Evolutionary conservation across 2,888 invertebrate species (phyloP), one percentile per base, ranked within the genome.

Genomic region (Oxycera nigricornis): DNA sequence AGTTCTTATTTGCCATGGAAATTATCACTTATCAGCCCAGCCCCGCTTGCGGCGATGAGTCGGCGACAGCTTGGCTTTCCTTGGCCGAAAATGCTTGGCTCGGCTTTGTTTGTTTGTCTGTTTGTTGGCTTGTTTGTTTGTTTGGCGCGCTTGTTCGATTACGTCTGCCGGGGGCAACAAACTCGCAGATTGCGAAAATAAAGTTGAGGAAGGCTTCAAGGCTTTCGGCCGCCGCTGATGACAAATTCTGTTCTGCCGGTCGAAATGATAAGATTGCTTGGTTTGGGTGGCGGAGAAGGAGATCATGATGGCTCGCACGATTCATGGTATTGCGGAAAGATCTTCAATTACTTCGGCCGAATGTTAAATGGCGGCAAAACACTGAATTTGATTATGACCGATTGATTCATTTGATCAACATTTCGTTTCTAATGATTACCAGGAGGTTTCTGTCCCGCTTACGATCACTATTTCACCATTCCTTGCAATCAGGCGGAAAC

Each of bases 181-280:
- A 39, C 24, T n/a, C 9, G 24, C 11, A 2, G 41, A 11, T 20
- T 4, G 65, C 65, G 24, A 65, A 61, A 65, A 65, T 65, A 65
- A 65, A 65, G 39, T 65, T 65, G 65, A 65, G 65, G 65, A 65
- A 65, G 65, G 65, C 26, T 65, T 65, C 65, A 65, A 65, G 65
- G 65, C 24, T 65, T 65, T 22, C 24, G n/a, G n/a, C n/a, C n/a
- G n/a, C 55, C 22, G 22, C 17, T 55, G 55, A 55, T 55, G 1
- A 55, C 46, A 46, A 46, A 46, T n/a, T 46, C 46, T 46, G 46
- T 46, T 35, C 17, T 14, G 46, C 46, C 17, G 3, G 46, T 46
- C 14, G 46, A 3, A 46, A n/a, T 46, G 46, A 46, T 46, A 46
- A 46, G 46, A 14, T 3, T 17, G 46, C 7, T 35, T 17, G 46